Evolutionary conservation across 2,888 invertebrate genomes (phyloP).

Genomic region (Tenthredo scrophulariae): DNA sequence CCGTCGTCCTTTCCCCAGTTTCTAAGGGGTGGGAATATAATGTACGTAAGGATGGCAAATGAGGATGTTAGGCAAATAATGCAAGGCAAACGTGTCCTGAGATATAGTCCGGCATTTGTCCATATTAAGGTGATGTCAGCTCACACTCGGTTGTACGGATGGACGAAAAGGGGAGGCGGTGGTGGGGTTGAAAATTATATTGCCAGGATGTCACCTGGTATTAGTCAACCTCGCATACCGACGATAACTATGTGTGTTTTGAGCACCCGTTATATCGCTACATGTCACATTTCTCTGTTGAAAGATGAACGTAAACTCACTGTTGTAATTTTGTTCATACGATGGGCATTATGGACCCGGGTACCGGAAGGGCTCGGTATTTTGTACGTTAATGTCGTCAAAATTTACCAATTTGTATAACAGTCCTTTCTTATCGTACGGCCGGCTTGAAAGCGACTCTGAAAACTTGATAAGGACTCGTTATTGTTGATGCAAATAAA

Average conservation of each 20-base stretch:
- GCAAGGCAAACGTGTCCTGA: constrained; percentile 74
- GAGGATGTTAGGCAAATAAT: constrained; percentile 75
- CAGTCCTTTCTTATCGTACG: neutral
- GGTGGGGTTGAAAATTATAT: constrained; percentile 64
- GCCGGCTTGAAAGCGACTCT: neutral
- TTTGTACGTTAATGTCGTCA: constrained; percentile 36
- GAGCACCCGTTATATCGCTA: constrained; percentile 67
- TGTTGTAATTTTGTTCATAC: constrained; percentile 41
- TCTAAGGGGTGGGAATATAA: constrained; percentile 63
- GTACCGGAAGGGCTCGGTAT: constrained; percentile 27
- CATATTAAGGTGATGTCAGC: constrained; percentile 70
- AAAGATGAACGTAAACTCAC: constrained; percentile 33
- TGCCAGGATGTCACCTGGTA: constrained; percentile 66
- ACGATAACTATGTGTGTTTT: constrained; percentile 72
- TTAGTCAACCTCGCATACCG: constrained; percentile 63
- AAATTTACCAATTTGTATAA: constrained; percentile 48
- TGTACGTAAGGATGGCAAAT: constrained; percentile 70
- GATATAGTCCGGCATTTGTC: constrained; percentile 75
- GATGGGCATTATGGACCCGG: constrained; percentile 21
- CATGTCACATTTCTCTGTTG: constrained; percentile 65
- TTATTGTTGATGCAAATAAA: neutral
- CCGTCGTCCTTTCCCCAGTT: constrained; percentile 10
- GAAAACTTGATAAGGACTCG: neutral
- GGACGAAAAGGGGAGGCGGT: constrained; percentile 42
- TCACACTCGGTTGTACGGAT: constrained; percentile 52